These are phyloP conservation scores for Helicolenus hilgendorfi DNA, from an alignment of 2,797 vertebrate genomes.

Conservation along the genomic window DNA sequence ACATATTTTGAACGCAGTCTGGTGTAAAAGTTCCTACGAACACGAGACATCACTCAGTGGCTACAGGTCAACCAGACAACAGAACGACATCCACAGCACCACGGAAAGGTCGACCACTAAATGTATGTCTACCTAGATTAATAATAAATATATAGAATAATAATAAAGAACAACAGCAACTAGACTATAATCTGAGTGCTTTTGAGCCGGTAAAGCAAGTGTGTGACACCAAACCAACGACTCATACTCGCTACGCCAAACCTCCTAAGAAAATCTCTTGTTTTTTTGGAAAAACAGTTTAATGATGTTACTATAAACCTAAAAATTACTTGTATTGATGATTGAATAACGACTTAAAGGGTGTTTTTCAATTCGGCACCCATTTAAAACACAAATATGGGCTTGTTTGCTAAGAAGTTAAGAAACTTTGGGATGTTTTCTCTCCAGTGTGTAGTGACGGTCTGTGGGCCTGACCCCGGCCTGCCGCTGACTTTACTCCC, in stretches of 20 bases:
- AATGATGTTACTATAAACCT: accelerated
- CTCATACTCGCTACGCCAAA: neutral
- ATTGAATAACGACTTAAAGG: accelerated
- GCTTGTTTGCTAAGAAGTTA: accelerated
- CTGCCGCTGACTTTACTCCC: neutral
- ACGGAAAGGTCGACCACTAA: too few relatives aligned
- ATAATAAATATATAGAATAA: too few relatives aligned
- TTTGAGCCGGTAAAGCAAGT: neutral
- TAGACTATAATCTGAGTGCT: neutral
- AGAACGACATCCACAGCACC: too few relatives aligned
- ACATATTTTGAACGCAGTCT: neutral
- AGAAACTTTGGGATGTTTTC: neutral
- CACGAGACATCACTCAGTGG: neutral
- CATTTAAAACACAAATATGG: neutral
- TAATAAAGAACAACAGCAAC: too few relatives aligned
- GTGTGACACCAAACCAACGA: neutral
- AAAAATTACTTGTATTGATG: accelerated
- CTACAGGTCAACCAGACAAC: neutral
- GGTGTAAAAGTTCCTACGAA: neutral
- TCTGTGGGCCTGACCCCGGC: constrained; percentile 54
- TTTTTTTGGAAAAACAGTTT: accelerated
- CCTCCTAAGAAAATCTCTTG: accelerated
- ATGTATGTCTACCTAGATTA: too few relatives aligned
- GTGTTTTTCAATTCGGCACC: neutral
- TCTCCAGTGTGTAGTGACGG: neutral